Conservation (phyloP, 2,113 vertebrate species). For the Stigmatopora nigra region DNA sequence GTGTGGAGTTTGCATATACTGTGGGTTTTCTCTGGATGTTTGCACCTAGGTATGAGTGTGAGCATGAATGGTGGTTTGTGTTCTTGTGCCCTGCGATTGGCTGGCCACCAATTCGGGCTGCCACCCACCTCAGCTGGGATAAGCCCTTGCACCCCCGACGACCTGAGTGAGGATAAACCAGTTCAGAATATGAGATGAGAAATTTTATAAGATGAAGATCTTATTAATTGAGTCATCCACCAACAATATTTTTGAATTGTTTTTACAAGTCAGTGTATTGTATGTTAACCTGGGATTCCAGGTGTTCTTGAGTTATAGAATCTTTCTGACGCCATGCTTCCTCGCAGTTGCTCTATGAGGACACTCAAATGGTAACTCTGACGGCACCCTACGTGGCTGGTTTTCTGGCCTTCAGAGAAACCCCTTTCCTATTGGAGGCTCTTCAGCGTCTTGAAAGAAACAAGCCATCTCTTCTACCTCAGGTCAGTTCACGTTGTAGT, state of each 20-base stretch:
- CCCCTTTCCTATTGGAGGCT: slow-evolving; percentile 77
- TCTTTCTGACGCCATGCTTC: background rate
- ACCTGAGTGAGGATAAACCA: no score
- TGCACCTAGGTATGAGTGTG: no score
- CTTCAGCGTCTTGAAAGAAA: slow-evolving; percentile 67
- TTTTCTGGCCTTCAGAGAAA: slow-evolving; percentile 89
- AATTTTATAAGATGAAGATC: background rate
- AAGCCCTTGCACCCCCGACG: no score
- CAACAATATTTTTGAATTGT: background rate
- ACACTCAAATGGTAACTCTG: slow-evolving; percentile 79
- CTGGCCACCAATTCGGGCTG: no score
- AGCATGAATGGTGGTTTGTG: no score
- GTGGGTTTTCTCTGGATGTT: no score
- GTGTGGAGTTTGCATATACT: no score
- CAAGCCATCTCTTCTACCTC: slow-evolving; percentile 73
- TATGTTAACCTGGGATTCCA: background rate
- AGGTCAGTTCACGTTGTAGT: slow-evolving; percentile 65
- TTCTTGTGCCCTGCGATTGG: no score
- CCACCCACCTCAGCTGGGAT: no score
- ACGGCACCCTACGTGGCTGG: slow-evolving; percentile 80
- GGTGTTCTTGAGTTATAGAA: background rate
- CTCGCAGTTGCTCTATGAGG: slow-evolving; percentile 80
- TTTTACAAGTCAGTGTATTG: background rate
- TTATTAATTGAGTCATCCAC: background rate
- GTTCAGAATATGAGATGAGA: background rate